Base-by-base conservation (phyloP, 1,140 invertebrate genomes). In the Drosophila lacteicornis region DNA sequence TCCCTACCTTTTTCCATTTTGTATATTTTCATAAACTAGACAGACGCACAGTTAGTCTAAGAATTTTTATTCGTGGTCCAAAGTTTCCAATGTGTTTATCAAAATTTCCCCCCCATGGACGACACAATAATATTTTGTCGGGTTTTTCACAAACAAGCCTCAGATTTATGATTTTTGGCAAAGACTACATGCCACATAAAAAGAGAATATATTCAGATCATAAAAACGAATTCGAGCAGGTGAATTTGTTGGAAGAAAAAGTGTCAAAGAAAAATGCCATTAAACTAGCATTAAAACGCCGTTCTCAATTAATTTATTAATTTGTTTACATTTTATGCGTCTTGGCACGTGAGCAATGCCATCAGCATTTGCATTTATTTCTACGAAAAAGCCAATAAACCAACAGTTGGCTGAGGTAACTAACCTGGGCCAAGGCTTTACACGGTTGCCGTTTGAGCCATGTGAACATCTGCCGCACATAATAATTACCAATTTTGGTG, bases 91-190 rank as follows among this genome's bases (percentile, higher is more conserved):
- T 56, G 19, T 70, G 40, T 71, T 74, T 71, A 74, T 74, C 68
- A 51, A 59, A 73, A 38, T 51, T 42, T 49, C 7, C 27, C 19
- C 36, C 25, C 19, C 15, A 73, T 70, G 68, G 67, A 70, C 67
- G 67, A 70, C 67, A 68, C 22, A 46, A 30, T 30, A 55, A 40
- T 68, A 70, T 67, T 53, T 56, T 38, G 33, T 56, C 30, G 57
- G 55, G 38, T 22, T 60, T 50, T 51, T 59, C 33, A 69, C 53
- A 73, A 73, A 73, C 69, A 60, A 77, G 49, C 49, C 43, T n/a
- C n/a, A 78, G 56, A 79, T 79, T 79, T 79, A 79, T 79, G 76
- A 58, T 65, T 50, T 42, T 56, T 79, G 67, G 59, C 76, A 65
- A 15, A 49, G 42, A 46, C 66, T 47, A 46, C 53, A 43, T 27